Base-by-base conservation (phyloP, 2,888 invertebrate genomes). In the Patella depressa region DNA sequence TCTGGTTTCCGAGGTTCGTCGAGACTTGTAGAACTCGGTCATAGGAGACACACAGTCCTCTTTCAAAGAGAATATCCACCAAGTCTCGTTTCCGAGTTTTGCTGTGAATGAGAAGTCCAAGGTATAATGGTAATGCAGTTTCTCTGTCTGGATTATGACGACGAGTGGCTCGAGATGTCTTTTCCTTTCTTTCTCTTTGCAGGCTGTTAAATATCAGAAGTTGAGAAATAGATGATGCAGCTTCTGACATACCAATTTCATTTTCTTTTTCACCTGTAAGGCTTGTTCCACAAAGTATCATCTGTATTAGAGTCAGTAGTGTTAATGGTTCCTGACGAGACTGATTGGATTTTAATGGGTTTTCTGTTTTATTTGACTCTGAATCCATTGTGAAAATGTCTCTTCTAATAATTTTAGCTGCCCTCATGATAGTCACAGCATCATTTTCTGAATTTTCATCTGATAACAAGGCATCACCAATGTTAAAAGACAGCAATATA, bases 21-120 rank as follows among this genome's bases (percentile, higher is more conserved):
- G 73, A 73, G 53, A 53, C 45, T 72, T 72, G 72, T 53, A 72
- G 72, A 45, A 72, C 53, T 72, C 72, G 34, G 19, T 72, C 72
- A 72, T 72, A 72, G 9, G 71, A 72, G n/a, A 72, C 72, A 72
- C 53, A 45, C 72, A 72, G 72, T 29, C 72, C 72, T 72, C 53
- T 72, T 53, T 72, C 72, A 19, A 72, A 45, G 72, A 72, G 72
- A 72, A 45, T 72, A 53, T 72, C 53, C 34, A 72, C 53, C 45
- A 72, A 53, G 17, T 72, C 45, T 7, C 72, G 53, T 15, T 57
- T 57, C 17, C 57, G 14, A 45, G 72, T 45, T n/a, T 72, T 72
- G 53, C 17, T 72, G 72, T 72, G 72, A 53, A 72, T 72, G 72
- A 72, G 72, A 45, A 72, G 72, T 72, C 72, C 53, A n/a, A 72